Percentiles rank a stretch among this genome's conserved stretches.
Evolutionary conservation across 1,140 invertebrate species (phyloP).

Genomic region (Dinothrombium tinctorium): DNA sequence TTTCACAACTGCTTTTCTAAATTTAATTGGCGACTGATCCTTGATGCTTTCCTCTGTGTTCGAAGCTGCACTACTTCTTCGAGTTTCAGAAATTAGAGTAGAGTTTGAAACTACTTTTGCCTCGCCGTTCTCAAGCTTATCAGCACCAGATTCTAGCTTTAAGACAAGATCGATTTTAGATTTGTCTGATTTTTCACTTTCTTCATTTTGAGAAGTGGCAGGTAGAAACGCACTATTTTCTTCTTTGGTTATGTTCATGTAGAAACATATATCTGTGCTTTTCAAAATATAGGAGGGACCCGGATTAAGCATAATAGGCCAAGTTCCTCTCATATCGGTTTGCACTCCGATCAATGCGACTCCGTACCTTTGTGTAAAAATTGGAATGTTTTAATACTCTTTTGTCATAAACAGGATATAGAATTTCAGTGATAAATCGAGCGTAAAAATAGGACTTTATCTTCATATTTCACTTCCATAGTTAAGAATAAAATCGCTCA

Average conservation of each 20-base stretch:
- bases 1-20: conserved; percentile 8
- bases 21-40: conserved; percentile 9
- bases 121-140: neutral
- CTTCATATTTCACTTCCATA: too few species aligned
- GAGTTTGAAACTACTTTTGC: neutral
- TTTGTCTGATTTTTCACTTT: neutral
- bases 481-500: too few species aligned
- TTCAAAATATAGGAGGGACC: conserved; percentile 78
- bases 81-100: neutral
- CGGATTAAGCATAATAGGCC: conserved; percentile 74
- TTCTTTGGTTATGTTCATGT: conserved; percentile 93
- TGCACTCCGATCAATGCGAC: conserved; percentile 83
- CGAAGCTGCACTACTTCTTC: neutral
- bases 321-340: conserved; percentile 63
- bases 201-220: neutral
- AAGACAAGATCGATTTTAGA: neutral
- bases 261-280: conserved; percentile 78
- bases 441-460: too few species aligned
- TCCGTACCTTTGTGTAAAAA: conserved; percentile 42
- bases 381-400: too few species aligned
- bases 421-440: too few species aligned
- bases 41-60: neutral
- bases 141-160: neutral
- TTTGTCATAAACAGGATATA: too few species aligned
- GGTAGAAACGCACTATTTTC: conserved; percentile 75